Evolutionary conservation across 2,888 invertebrate species (phyloP), one percentile per base, ranked within the genome.

Genomic region (Drosophila nr. fundita): DNA sequence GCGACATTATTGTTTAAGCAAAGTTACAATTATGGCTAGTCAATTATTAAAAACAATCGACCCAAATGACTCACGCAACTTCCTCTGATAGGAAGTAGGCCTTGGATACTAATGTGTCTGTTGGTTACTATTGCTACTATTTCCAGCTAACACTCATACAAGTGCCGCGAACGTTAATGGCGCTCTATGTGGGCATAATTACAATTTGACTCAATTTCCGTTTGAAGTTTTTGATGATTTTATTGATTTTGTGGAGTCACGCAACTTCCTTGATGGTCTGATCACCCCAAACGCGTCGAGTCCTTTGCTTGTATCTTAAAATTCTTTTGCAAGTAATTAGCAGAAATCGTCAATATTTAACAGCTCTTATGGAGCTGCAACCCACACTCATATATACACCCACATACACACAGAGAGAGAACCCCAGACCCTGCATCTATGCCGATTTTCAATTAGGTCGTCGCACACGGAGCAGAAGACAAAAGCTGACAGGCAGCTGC

Each of bases 211-310:
- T 87, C 83, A 83, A 88, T 90, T 90, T 90, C 86, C 86, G 80
- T 78, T 89, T 78, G 73, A 77, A 77, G 85, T 78, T 79, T 85
- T 81, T 78, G 75, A 83, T 81, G 79, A 81, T 84, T 89, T 89
- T 90, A 90, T 90, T 90, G 90, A 90, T 90, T 90, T 90, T 85
- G 81, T 87, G 73, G 45, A 81, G 90, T 86, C 90, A 90, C 90
- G 90, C 90, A 87, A 90, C 78, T 76, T 80, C 74, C 72, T 62
- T 67, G 72, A 68, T 58, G 70, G 67, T 57, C 21, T 18, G 64
- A 48, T 29, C 27, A 15, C n/a, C 21, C 11, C 29, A 15, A 34
- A 32, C 13, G 52, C 29, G 15, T n/a, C 42, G 18, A 32, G 52
- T 50, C n/a, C 38, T 29, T 45, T 50, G 52, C 49, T 40, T 64